Percentiles rank a stretch among this genome's conserved stretches.
These are phyloP conservation scores for Hydroisotoma schaefferi DNA, from an alignment of 2,888 invertebrate genomes.

Conservation along the genomic window DNA sequence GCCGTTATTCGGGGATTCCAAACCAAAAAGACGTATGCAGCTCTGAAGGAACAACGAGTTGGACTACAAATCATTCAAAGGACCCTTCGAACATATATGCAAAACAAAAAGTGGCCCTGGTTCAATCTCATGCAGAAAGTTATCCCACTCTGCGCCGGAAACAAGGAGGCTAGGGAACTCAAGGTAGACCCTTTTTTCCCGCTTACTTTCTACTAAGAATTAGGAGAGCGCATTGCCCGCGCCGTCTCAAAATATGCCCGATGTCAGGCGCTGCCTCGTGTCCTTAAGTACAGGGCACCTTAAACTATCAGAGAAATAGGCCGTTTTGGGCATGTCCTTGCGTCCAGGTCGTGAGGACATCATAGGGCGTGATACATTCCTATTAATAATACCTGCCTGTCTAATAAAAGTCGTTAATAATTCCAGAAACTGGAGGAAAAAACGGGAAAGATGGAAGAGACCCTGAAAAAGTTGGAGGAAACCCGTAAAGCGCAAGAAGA, in stretches of 20 bases:
- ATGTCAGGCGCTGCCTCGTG: too few relatives aligned
- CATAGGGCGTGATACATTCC: too few relatives aligned
- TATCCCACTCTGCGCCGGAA: conserved; percentile 98
- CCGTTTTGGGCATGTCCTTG: too few relatives aligned
- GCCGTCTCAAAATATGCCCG: neutral
- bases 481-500: conserved; percentile 94
- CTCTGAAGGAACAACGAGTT: conserved; percentile 60
- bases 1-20: conserved; percentile 92
- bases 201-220: too few relatives aligned
- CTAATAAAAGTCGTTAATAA: too few relatives aligned
- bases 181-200: too few relatives aligned
- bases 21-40: conserved; percentile 90
- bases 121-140: conserved; percentile 99
- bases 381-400: too few relatives aligned
- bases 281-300: too few relatives aligned
- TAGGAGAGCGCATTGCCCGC: too few relatives aligned
- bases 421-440: conserved; percentile 95
- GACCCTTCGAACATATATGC: conserved; percentile 98
- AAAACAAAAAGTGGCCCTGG: conserved; percentile 99
- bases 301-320: too few relatives aligned
- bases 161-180: conserved; percentile 97
- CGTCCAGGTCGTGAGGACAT: too few relatives aligned
- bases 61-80: conserved; percentile 97
- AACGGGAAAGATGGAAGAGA: conserved; percentile 88
- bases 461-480: conserved; percentile 90